Base-by-base conservation (phyloP, 2,113 vertebrate genomes). In the Sinocyclocheilus anophthalmus region DNA sequence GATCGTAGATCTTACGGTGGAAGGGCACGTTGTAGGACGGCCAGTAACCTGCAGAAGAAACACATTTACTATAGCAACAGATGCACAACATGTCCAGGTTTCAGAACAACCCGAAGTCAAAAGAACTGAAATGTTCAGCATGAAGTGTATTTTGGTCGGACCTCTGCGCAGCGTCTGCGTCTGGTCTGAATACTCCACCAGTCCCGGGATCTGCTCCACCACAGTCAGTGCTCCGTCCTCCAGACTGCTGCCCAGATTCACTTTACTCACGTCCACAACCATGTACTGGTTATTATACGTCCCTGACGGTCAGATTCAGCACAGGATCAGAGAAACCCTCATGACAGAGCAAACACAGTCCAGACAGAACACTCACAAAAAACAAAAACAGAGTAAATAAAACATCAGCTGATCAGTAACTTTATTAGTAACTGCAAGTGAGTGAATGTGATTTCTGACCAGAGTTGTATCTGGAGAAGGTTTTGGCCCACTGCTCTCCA, bases 231-330 rank as follows among this genome's bases (percentile, higher is more conserved):
- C 94, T 3, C 96, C 96, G 0, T 95, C 92, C 1, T 92, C 94
- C 2, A 98, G 87, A 65, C 94, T 93, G 42, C 76, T 80, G 12
- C 92, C 94, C 85, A 96, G 93, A 76, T 91, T 94, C 8, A 99
- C 94, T 85, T 95, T 96, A 91, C 96, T 97, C 88, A 94, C 89
- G 91, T 98, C 97, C 93, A 99, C 65, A 69, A 99, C 91, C 97
- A 98, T 98, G 92, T 97, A 97, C 87, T 98, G 97, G 86, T 97
- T 98, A 91, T 98, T 99, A 88, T 97, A 99, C 2, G 97, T 97
- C 0, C 97, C 97, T 99, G 76, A 26, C 0, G 9, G 45, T 81
- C 7, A 30, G 22, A 85, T 39, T 48, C n/a, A 63, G 16, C 18
- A 5, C 11, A 14, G 33, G 37, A 26, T 18, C 3, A 37, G 45